Evolutionary conservation across 53 echinoderm and acorn worm species (phyloP).

Genomic region (Holothuria scabra): DNA sequence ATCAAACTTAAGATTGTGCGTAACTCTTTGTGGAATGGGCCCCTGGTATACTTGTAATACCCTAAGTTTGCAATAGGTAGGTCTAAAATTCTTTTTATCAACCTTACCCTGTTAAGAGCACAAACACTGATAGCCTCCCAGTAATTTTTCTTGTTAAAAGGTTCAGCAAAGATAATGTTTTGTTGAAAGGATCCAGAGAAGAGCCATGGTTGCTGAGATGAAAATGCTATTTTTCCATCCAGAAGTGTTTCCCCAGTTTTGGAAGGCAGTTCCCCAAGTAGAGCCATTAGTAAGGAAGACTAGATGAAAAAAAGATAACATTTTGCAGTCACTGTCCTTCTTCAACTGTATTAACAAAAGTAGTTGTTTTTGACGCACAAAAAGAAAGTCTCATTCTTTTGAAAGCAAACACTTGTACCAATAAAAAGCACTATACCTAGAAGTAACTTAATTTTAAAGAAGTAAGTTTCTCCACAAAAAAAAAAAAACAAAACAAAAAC

Average conservation of each 20-base stretch:
- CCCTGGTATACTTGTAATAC: no score
- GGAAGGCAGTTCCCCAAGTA: slow-evolving; percentile 79
- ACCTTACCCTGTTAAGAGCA: slow-evolving; percentile 79
- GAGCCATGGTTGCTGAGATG: slow-evolving; percentile 91
- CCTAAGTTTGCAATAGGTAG: neutral
- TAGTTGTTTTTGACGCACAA: no score
- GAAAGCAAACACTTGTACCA: no score
- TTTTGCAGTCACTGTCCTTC: no score
- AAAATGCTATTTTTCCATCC: slow-evolving; percentile 68
- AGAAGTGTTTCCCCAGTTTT: slow-evolving; percentile 60
- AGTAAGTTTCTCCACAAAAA: no score
- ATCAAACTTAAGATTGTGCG: no score
- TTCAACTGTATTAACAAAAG: no score
- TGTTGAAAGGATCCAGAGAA: slow-evolving; percentile 80
- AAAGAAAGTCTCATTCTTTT: no score
- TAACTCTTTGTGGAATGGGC: no score
- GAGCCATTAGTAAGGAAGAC: slow-evolving; percentile 91
- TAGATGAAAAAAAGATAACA: slow-evolving; percentile 22
- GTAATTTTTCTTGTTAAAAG: slow-evolving; percentile 61
- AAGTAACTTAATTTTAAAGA: no score
- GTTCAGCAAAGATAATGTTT: slow-evolving; percentile 83
- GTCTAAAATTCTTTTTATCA: neutral
- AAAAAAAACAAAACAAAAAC: no score
- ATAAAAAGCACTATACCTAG: no score
- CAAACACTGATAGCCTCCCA: slow-evolving; percentile 68